These are phyloP conservation scores for Catocala sponsa DNA, from an alignment of 2,888 invertebrate species.

Conservation along the genomic window DNA sequence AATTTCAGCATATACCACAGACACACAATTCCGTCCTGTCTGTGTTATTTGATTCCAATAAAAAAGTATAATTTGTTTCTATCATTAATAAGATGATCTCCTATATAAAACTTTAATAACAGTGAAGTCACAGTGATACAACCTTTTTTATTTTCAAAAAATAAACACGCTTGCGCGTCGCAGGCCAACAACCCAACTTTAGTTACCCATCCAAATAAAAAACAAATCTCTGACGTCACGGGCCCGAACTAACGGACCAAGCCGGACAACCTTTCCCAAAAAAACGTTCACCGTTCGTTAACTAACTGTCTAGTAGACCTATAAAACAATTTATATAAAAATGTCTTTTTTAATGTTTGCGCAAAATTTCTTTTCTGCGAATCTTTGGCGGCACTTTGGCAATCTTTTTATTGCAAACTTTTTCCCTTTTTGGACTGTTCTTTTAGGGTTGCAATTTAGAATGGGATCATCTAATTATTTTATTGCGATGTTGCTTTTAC, in stretches of 20 bases:
- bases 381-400: conserved; percentile 57
- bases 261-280: conserved; percentile 50
- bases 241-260: conserved; percentile 59
- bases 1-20: no score
- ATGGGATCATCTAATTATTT: conserved; percentile 36
- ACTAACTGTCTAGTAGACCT: conserved; percentile 50
- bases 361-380: conserved; percentile 83
- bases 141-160: not conserved
- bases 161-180: not conserved
- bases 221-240: conserved; percentile 61
- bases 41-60: no score
- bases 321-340: conserved; percentile 63
- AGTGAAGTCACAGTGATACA: not conserved
- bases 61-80: no score
- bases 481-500: conserved; percentile 13
- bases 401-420: conserved; percentile 40
- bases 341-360: conserved; percentile 58
- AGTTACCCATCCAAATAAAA: conserved; percentile 44
- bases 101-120: no score
- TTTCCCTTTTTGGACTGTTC: conserved; percentile 23
- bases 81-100: no score
- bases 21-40: no score
- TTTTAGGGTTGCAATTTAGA: conserved; percentile 59
- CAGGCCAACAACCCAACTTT: conserved; percentile 22
- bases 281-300: conserved; percentile 50